phyloP scores from a whole-genome alignment of 2,888 invertebrate species.

The Conistra vaccinii region DNA sequence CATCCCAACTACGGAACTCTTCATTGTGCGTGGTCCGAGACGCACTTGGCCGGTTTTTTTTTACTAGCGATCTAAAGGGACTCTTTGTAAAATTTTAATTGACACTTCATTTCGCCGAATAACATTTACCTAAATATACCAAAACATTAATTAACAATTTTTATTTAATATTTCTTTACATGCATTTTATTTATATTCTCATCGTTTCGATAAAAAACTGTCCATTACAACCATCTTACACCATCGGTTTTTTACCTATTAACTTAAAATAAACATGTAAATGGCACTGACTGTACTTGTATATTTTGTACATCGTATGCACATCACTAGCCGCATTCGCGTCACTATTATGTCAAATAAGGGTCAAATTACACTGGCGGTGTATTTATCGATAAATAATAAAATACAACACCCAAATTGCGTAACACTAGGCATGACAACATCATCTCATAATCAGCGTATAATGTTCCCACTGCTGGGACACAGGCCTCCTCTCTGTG shows the following conservation, averaged over 20 bases:
- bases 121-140: slow-evolving; percentile 17
- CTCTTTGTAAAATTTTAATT: slow-evolving; percentile 34
- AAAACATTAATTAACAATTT: slow-evolving; percentile 11
- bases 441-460: no score
- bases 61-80: neutral
- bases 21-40: no score
- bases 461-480: no score
- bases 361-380: slow-evolving; percentile 44
- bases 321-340: slow-evolving; percentile 38
- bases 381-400: slow-evolving; percentile 2
- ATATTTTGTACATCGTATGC: slow-evolving; percentile 42
- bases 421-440: neutral
- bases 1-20: no score
- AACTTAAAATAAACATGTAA: slow-evolving; percentile 15
- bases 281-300: slow-evolving; percentile 33
- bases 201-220: neutral
- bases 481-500: no score
- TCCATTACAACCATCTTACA: neutral
- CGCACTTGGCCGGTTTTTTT: no score
- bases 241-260: neutral
- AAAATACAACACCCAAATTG: slow-evolving; percentile 6
- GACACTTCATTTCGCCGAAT: slow-evolving; percentile 18
- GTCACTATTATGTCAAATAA: slow-evolving; percentile 46
- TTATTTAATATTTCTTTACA: slow-evolving; percentile 7
- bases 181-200: slow-evolving; percentile 11